Evolutionary conservation across 1,140 invertebrate genomes (phyloP), one percentile per base, ranked within the genome.

Genomic region (Drosophila triauraria): DNA sequence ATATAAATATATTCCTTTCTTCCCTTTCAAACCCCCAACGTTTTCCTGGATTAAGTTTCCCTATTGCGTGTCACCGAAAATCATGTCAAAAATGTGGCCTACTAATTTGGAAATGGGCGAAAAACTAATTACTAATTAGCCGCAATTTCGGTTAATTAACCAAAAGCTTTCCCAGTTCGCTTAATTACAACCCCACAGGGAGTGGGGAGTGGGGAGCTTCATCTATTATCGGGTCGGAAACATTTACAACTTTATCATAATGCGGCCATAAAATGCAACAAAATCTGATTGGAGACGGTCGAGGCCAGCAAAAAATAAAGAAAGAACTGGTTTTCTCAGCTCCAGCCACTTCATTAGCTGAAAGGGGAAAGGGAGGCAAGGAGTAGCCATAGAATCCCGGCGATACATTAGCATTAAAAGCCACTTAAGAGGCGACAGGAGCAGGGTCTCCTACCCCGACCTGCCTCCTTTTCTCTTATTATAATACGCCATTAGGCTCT

Each of bases 331-430:
- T 71, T 80, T 63, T 27, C 35, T 43, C 25, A 32, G 32, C 3
- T 35, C 9, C 57, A 59, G 46, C 57, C 78, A 78, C 75, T 87
- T 86, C 69, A 87, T 86, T 86, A 86, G 65, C 58, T 15, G 8
- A 50, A 47, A 23, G 32, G 30, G 4, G n/a, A 44, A 44, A 40
- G 51, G 57, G 51, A 23, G 23, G 30, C 25, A 48, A 47, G 44
- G 38, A 40, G 51, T 27, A 38, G 35, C 27, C 69, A 54, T 62
- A 68, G 78, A 75, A 74, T 32, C 53, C 67, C 9, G 35, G 71
- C 84, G 80, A 81, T 90, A 81, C 78, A 88, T 88, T 88, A 90
- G 85, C 85, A 88, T 88, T 90, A 88, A 88, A 85, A 88, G 85
- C 81, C 85, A 90, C 85, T 88, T 90, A 88, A 81, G 78, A 76